Evolutionary conservation across 2,113 vertebrate genomes (phyloP).

Genomic region (Synodontis membranacea): DNA sequence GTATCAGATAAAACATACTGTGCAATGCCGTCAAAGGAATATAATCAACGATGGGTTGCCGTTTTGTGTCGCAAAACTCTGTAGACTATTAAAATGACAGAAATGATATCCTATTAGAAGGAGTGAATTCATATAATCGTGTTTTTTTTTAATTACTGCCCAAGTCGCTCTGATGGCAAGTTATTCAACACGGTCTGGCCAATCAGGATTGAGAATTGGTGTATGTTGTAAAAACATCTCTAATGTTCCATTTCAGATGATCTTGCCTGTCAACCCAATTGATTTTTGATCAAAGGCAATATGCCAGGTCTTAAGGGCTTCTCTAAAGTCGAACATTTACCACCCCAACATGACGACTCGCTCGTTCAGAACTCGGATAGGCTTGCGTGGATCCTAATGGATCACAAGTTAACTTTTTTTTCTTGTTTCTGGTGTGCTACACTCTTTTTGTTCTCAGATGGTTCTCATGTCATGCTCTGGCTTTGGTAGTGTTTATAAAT

Average conservation of each 20-base stretch:
- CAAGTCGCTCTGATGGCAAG: background rate
- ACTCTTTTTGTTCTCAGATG: background rate
- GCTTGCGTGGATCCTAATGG: background rate
- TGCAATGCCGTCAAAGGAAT: background rate
- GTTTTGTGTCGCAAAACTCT: no score
- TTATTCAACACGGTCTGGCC: background rate
- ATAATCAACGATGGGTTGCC: no score
- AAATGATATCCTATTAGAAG: no score
- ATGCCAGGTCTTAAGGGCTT: background rate
- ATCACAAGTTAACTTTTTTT: background rate
- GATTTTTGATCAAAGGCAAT: background rate
- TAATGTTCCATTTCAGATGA: background rate
- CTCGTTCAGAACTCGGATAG: background rate
- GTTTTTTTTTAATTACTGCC: background rate
- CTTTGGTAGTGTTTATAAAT: background rate
- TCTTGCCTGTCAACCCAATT: background rate
- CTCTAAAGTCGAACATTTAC: background rate
- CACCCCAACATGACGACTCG: background rate
- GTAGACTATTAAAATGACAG: no score
- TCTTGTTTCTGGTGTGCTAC: background rate
- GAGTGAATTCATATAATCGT: background rate
- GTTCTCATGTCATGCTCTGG: background rate
- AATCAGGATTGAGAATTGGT: background rate
- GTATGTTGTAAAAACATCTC: background rate
- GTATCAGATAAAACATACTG: background rate